Evolutionary conservation across 2,888 invertebrate genomes (phyloP), one percentile per base, ranked within the genome.

Genomic region (Ecliptopera silaceata): DNA sequence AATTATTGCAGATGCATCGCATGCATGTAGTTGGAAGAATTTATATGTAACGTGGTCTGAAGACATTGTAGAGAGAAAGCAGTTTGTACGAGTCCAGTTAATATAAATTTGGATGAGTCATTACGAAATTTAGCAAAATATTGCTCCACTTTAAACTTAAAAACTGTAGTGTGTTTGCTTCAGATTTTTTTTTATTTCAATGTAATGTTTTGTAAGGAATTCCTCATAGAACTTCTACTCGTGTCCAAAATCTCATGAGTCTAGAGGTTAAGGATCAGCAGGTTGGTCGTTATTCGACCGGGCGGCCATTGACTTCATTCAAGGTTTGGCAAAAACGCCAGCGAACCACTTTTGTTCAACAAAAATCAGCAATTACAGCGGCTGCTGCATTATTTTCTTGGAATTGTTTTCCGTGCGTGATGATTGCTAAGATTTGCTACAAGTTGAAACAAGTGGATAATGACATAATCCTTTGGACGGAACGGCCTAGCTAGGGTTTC

Each of bases 361-460:
- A 54, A 58, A 67, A 64, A 60, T 54, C 65, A 56, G 64, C 62
- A 68, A 67, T 60, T 65, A 67, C 64, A 58, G 44, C 56, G 53
- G 49, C 51, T 69, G 66, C 51, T 70, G 68, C 72, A 64, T 61
- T 64, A 68, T 71, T 62, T 70, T 71, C 71, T 61, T 46, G 61
- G 70, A 69, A 73, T 51, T 66, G 65, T 68, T 64, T 38, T 59
- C 63, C 56, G 61, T 73, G 70, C 68, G 71, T 72, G 76, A 71
- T 74, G 70, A 70, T 71, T 66, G 71, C 65, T 70, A 71, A 73
- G 63, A 50, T 68, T 74, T 72, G 71, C 71, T 74, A 75, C 77
- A 74, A 78, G 75, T 84, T 71, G 66, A 56, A 73, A 80, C 81
- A 80, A 78, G 79, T 79, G 72, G 67, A 77, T 82, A 85, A 85